Conservation (phyloP, 2,888 invertebrate species). For the Lissocephala sabroskyi region DNA sequence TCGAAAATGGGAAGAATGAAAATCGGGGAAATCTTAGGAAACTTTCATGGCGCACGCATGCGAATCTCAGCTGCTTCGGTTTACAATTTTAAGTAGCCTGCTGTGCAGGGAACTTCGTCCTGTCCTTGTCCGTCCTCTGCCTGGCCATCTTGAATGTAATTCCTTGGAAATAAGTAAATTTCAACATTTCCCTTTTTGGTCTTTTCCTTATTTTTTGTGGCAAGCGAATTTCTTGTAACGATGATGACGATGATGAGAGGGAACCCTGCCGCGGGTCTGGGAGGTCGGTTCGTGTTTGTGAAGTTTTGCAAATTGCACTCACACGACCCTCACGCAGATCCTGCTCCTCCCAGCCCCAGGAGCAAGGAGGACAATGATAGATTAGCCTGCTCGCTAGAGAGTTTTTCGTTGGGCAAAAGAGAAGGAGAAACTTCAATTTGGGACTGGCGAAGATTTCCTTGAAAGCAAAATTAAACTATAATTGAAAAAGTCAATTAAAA, state of each 20-base stretch:
- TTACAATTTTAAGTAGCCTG: too few relatives aligned
- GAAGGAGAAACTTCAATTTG: slow-evolving; percentile 46
- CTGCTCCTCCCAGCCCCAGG: not conserved
- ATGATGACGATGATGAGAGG: too few relatives aligned
- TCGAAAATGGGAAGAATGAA: too few relatives aligned
- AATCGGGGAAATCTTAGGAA: too few relatives aligned
- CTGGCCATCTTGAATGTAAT: slow-evolving; percentile 5
- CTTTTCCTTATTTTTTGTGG: not conserved
- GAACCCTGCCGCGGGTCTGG: slow-evolving; percentile 1
- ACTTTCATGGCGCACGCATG: too few relatives aligned
- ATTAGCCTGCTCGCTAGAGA: slow-evolving; percentile 39
- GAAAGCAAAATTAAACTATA: slow-evolving; percentile 61
- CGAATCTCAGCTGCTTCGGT: too few relatives aligned
- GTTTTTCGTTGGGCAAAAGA: too few relatives aligned
- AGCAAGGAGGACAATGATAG: slow-evolving; percentile 51
- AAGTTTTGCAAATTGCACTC: slow-evolving; percentile 55
- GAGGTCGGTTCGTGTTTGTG: slow-evolving; percentile 49
- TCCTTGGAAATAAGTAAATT: slow-evolving; percentile 45
- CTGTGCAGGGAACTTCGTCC: too few relatives aligned
- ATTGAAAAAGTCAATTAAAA: slow-evolving; percentile 64
- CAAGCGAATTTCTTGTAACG: not conserved
- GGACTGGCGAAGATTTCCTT: slow-evolving; percentile 42
- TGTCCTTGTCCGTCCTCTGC: too few relatives aligned
- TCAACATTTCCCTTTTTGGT: slow-evolving; percentile 33
- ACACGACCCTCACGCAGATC: slow-evolving; percentile 13